Base-by-base conservation (phyloP, 2,888 invertebrate genomes). In the Drosophila borealis region DNA sequence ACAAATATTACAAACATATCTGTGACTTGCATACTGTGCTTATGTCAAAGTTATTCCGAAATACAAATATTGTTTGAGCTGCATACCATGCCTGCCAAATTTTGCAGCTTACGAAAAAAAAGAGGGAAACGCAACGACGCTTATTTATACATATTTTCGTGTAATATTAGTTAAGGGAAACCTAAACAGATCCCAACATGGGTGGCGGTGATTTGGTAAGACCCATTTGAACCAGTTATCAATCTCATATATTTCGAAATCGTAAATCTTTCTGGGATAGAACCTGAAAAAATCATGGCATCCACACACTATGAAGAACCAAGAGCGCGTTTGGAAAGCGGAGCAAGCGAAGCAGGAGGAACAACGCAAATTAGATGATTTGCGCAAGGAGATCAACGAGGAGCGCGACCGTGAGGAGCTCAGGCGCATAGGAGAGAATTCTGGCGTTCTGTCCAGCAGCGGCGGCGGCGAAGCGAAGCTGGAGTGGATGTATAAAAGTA, bases 401-500 rank as follows among this genome's bases (percentile, higher is more conserved):
- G 96, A 96, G 83, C 93, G 94, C 72, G 95, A 94, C 67, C 93
- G 94, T 3, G 94, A 95, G 53, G 95, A 95, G 70, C 93, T 96
- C n/a, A 94, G 94, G 60, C 93, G 94, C 48, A 93, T 94, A 59
- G 94, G 95, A 54, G 90, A 94, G 92, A 92, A 93, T 3, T 93
- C 94, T 49, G 94, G 93, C 71, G 93, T 93, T 17, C 91, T 93
- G 82, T 90, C 91, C 14, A 92, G 89, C 48, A 93, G 92, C 57
- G 88, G 93, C 48, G 90, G 93, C 2, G 92, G 94, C 63, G 88
- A 85, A 3, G 89, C 89, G 2, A 95, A 96, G 74, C 92, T 97
- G 55, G 96, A 97, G 90, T 97, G 97, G 97, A 97, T 97, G 97
- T 97, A 97, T 90, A 96, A 97, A 93, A 95, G 92, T 92, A 78